Base-by-base conservation (phyloP, 2,113 vertebrate genomes). In the Myiopsitta monachus region DNA sequence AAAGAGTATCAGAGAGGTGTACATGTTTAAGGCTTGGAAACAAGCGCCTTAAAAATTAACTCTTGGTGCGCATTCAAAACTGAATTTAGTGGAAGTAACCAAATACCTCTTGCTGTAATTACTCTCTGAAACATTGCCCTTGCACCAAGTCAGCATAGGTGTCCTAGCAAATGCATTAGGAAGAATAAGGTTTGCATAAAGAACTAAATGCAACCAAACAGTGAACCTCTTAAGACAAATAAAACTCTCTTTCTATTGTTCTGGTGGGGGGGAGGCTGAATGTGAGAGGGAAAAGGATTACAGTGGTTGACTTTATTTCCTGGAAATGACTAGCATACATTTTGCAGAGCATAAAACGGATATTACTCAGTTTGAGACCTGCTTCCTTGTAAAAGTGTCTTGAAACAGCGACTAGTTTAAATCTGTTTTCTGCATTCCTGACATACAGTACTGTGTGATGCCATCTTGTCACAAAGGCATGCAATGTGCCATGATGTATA, bases 341-440 rank as follows among this genome's bases (percentile, higher is more conserved):
- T 93, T 95, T 92, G 77, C 46, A 67, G 72, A 10, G n/a, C 41
- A 59, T 79, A 46, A 36, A 92, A 24, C 5, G 5, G 76, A 77
- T 87, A 61, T 94, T 79, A n/a, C 66, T 90, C 90, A 38, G 27
- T 73, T 94, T 95, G 81, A 96, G 89, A 83, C 67, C 67, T 73
- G 59, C 70, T 95, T 95, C 87, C 78, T 95, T 27, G 19, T 66
- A 61, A 7, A 76, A 87, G 74, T 57, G 39, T 61, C 3, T 15
- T 54, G 49, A 78, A 79, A 49, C 0, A 0, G 70, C 62, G 62
- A 14, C 66, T 83, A 87, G 75, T 57, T 91, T 85, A 33, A 62
- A 38, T 85, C 70, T 74, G 70, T 69, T 69, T 67, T 75, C 67
- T 49, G 61, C 67, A 6, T 74, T 92, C 74, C 74, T 88, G 66